Evolutionary conservation across 2,113 vertebrate species (phyloP), one percentile per base, ranked within the genome.

Genomic region (Zosterops borbonicus): DNA sequence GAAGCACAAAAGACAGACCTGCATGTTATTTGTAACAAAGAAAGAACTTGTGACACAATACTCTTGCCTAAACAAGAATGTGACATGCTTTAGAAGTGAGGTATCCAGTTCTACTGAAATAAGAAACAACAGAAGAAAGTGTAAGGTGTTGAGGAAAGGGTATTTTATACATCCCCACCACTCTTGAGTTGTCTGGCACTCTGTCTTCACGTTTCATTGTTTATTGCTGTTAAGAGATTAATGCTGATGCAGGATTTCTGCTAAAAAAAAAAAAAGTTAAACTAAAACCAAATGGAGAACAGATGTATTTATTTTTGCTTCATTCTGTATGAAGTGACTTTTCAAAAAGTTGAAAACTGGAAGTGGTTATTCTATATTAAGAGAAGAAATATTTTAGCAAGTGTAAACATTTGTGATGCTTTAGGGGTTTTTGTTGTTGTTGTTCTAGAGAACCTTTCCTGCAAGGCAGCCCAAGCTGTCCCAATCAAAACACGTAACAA

Each of bases 271-370:
- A 70, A 73, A 73, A 52, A 60, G 14, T 44, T 52, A 81, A 63
- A 84, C 60, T 70, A 78, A 92, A 92, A 63, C 19, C 56, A 84
- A 89, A 87, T 44, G 60, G 39, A 50, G 31, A 83, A 73, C 76
- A 92, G 46, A 86, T 65, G 46, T 65, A 89, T 91, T 74, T 91
- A 87, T 81, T 92, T 81, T 84, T 78, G 29, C 16, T 75, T 64
- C 65, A 28, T 39, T 75, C 52, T 56, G 15, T 60, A 81, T 4
- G 15, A 89, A 89, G 50, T 29, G 46, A 58, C 42, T 69, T 86
- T 44, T 77, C 27, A 63, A 83, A 62, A 65, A 79, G 63, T 33
- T 33, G 60, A 69, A 86, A 64, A 6, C 28, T 59, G 41, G 7
- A 92, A 80, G 44, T 24, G 9, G 14, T 42, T 68, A 23, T 49